A percentile compares a stretch with the other conserved stretches of the same genome.
phyloP scores from a whole-genome alignment of 2,888 invertebrate species.

The Scrobipalpa atriplicella region DNA sequence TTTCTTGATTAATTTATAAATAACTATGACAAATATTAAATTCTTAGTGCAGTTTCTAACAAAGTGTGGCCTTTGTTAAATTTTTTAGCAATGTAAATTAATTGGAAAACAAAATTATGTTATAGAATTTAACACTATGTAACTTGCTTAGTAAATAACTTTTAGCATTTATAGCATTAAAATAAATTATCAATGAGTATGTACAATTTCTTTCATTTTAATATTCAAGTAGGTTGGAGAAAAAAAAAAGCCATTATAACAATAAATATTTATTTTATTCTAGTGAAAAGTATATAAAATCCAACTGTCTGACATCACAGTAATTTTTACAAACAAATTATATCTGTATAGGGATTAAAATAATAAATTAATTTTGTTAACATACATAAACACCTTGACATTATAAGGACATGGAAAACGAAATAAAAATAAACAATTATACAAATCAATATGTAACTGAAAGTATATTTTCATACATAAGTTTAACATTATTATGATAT shows the following conservation, averaged over 20 bases:
- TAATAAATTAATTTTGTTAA: too few species aligned
- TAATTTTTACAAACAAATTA: conserved; percentile 42
- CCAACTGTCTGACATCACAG: conserved; percentile 50
- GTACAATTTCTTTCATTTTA: conserved; percentile 27
- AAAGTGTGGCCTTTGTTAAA: conserved; percentile 10
- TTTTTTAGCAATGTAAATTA: not conserved
- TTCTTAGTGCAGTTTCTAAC: not conserved
- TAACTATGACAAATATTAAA: not conserved
- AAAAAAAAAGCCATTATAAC: conserved; percentile 43
- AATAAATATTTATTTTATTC: conserved; percentile 53
- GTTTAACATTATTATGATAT: not conserved
- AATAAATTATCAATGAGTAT: conserved; percentile 33
- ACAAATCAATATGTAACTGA: conserved; percentile 13
- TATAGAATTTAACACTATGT: conserved; percentile 8
- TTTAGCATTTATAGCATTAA: conserved; percentile 26
- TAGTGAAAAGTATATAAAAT: conserved; percentile 54
- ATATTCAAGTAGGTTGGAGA: not conserved
- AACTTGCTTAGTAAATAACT: conserved; percentile 22
- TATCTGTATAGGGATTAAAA: too few species aligned
- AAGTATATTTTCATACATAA: not conserved
- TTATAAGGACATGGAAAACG: not conserved
- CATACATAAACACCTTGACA: not conserved
- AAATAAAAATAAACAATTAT: conserved; percentile 31
- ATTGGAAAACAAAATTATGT: not conserved
- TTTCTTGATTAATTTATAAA: conserved; percentile 1